These are phyloP conservation scores for Xiphydria camelus DNA, from an alignment of 2,888 invertebrate species.

Conservation along the genomic window DNA sequence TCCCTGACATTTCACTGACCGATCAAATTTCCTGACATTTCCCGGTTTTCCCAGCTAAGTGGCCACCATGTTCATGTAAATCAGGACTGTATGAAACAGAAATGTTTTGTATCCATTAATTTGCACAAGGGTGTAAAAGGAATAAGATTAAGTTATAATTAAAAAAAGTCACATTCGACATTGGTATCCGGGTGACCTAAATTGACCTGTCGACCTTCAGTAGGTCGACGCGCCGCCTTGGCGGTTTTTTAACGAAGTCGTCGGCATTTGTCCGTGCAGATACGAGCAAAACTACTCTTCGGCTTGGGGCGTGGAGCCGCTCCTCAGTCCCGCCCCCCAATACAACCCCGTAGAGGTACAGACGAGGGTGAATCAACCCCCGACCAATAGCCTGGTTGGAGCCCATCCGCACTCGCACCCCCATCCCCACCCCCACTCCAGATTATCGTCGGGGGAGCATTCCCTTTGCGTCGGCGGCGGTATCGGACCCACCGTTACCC, in stretches of 20 bases:
- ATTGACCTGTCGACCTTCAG: too few species aligned
- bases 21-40: too few species aligned
- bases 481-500: slow-evolving; percentile 56
- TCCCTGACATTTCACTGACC: too few species aligned
- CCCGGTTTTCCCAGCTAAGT: too few species aligned
- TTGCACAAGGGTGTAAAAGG: too few species aligned
- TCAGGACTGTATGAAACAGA: too few species aligned
- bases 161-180: too few species aligned
- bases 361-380: slow-evolving; percentile 52
- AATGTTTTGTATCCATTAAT: too few species aligned
- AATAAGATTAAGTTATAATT: too few species aligned
- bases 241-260: not conserved
- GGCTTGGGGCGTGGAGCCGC: slow-evolving; percentile 55
- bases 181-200: not conserved
- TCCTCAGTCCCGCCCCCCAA: slow-evolving; percentile 56
- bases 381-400: slow-evolving; percentile 55
- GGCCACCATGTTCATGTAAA: too few species aligned
- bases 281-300: slow-evolving; percentile 56
- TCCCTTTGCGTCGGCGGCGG: slow-evolving; percentile 59
- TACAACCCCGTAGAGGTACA: slow-evolving; percentile 52
- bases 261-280: slow-evolving; percentile 36
- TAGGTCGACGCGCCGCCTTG: not conserved
- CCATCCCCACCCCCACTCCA: slow-evolving; percentile 45
- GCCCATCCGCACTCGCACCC: slow-evolving; percentile 51
- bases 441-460: slow-evolving; percentile 54